Conservation (phyloP, 2,113 vertebrate species). For the Zingel zingel region DNA sequence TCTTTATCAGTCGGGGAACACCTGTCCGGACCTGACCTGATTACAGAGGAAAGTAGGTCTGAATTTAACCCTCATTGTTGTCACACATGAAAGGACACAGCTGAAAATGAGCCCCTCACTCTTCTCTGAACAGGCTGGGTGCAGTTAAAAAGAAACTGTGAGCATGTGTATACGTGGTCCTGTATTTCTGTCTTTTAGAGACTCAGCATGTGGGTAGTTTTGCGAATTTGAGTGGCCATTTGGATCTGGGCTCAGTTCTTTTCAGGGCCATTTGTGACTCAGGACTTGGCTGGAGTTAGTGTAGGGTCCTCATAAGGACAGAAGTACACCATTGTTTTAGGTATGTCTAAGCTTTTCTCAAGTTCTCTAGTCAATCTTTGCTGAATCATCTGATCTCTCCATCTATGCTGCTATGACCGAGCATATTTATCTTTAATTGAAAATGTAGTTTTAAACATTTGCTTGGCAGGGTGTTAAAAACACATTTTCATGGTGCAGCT, state of each 20-base stretch:
- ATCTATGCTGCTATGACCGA: not conserved
- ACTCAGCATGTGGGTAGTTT: slow-evolving; percentile 5
- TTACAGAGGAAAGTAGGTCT: slow-evolving; percentile 77
- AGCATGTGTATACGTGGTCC: not conserved
- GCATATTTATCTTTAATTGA: slow-evolving; percentile 8
- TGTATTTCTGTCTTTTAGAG: slow-evolving; percentile 12
- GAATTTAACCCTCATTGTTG: slow-evolving; percentile 65
- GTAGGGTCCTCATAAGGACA: not conserved
- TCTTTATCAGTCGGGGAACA: slow-evolving; percentile 77
- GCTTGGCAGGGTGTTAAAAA: not conserved
- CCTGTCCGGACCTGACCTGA: slow-evolving; percentile 79
- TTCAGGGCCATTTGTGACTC: not conserved
- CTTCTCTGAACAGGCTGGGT: not conserved
- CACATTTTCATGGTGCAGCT: not conserved
- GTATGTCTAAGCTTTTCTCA: slow-evolving; percentile 4
- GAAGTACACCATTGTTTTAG: not conserved
- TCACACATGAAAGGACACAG: slow-evolving; percentile 49
- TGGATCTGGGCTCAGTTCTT: not conserved
- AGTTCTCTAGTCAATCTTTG: not conserved
- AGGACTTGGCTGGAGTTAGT: not conserved
- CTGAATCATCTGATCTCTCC: not conserved
- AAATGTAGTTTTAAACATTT: slow-evolving; percentile 27
- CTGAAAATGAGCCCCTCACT: slow-evolving; percentile 43
- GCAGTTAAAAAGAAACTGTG: slow-evolving; percentile 16
- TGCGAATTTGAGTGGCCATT: slow-evolving; percentile 1